phyloP scores from a whole-genome alignment of 2,113 vertebrate genomes.

The Ctenodactylus gundi region DNA sequence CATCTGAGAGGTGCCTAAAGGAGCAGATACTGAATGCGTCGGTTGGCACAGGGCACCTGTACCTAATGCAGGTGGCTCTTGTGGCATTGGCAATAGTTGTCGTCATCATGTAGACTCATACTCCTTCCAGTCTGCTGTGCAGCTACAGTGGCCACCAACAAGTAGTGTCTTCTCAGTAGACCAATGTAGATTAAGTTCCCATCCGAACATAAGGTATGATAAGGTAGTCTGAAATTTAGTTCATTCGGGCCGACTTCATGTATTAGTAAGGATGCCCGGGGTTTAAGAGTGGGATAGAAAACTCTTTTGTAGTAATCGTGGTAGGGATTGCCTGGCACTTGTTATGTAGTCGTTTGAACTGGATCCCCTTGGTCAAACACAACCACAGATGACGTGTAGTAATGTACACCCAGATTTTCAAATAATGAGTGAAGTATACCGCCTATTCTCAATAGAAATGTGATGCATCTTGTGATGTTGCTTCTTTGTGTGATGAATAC shows the following conservation, averaged over 20 bases:
- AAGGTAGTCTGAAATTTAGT: rapidly evolving
- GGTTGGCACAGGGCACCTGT: rapidly evolving
- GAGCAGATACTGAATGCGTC: conserved; percentile 80
- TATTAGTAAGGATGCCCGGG: neutral
- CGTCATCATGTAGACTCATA: conserved; percentile 43
- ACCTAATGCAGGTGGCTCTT: conserved; percentile 72
- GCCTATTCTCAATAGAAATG: no score
- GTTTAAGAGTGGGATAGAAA: rapidly evolving
- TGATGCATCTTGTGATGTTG: no score
- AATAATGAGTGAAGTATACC: no score
- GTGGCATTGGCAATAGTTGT: neutral
- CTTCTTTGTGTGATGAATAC: no score
- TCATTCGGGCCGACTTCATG: rapidly evolving
- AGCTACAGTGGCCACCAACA: rapidly evolving
- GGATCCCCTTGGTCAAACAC: rapidly evolving
- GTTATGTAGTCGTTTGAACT: rapidly evolving
- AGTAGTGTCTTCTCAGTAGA: neutral
- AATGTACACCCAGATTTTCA: neutral
- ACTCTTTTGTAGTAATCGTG: rapidly evolving
- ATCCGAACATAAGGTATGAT: rapidly evolving
- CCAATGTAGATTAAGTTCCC: rapidly evolving
- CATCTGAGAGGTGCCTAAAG: neutral
- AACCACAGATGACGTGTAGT: neutral
- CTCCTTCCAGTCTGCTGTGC: conserved; percentile 47
- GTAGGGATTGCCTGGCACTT: rapidly evolving